Base-by-base conservation (phyloP, 2,888 invertebrate genomes). In the Cinara cedri region DNA sequence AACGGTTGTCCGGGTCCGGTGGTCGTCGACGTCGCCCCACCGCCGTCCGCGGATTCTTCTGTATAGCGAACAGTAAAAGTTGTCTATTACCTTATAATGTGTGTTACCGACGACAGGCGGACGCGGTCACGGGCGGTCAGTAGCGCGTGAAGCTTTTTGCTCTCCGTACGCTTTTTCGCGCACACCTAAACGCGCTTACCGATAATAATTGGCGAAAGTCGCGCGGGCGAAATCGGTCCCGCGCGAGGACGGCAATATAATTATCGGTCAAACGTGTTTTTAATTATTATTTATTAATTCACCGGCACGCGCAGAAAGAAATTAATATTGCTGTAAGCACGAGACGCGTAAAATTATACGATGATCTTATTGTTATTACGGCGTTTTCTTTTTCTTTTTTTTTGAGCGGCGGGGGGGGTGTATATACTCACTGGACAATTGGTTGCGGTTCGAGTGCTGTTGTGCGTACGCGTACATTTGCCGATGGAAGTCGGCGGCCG, bases 1-100 rank as follows among this genome's bases (percentile, higher is more conserved):
- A 95, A 88, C 83, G 91, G 94, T 85, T 94, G 89, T 86, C 94
- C 94, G 87, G 54, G 21, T 26, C 72, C 72, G 21, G 16, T 26
- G 19, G 54, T 42, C n/a, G 55, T 19, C 14, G 82, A 10, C 72
- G 34, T 34, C 70, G 76, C 81, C 74, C 81, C 81, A 68, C 72
- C 51, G 24, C 44, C 46, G n/a, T 65, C 72, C 11, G 42, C 46
- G n/a, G 34, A 26, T 16, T 66, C 72, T 68, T 62, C 80, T 81
- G 54, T 54, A n/a, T 16, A 19, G 8, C 8, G 19, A 21, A 16
- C 46, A 26, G 19, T 63, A 42, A n/a, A 34, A 62, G 34, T 46
- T 42, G 21, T 46, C 24, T n/a, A n/a, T n/a, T n/a, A n/a, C n/a
- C n/a, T n/a, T n/a, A n/a, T 21, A 44, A 14, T 11, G 42, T 34